These are phyloP conservation scores for Lonchura striata DNA, from an alignment of 2,113 vertebrate species.

Conservation along the genomic window DNA sequence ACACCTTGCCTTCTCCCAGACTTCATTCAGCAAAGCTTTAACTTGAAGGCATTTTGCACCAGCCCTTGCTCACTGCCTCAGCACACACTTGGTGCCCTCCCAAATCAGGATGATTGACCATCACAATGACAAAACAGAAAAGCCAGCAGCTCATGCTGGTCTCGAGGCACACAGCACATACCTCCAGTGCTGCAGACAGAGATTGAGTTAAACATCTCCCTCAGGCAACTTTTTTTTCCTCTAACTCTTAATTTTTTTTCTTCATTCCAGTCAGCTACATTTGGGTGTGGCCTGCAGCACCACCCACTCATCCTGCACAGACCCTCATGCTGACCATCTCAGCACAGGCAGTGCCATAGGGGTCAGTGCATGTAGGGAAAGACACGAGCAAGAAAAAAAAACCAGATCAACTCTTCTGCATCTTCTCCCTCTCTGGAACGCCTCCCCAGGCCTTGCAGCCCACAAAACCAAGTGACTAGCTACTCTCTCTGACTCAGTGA, in stretches of 20 bases:
- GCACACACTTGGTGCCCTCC: not conserved
- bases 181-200: not conserved
- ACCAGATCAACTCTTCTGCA: not conserved
- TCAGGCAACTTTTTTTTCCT: not conserved
- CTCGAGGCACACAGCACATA: accelerated
- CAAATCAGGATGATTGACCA: not conserved
- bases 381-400: not conserved
- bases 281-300: not conserved
- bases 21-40: not conserved
- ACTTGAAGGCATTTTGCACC: not conserved
- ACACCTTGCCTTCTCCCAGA: not conserved
- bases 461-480: not conserved
- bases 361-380: not conserved
- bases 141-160: not conserved
- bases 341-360: accelerated
- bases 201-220: not conserved
- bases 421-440: not conserved
- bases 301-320: not conserved
- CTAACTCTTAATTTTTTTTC: not conserved
- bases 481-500: not conserved
- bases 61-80: not conserved
- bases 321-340: not conserved
- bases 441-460: not conserved
- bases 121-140: not conserved
- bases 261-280: not conserved